Evolutionary conservation across 1,140 invertebrate species (phyloP).

Genomic region (Rhizoglyphus robini): DNA sequence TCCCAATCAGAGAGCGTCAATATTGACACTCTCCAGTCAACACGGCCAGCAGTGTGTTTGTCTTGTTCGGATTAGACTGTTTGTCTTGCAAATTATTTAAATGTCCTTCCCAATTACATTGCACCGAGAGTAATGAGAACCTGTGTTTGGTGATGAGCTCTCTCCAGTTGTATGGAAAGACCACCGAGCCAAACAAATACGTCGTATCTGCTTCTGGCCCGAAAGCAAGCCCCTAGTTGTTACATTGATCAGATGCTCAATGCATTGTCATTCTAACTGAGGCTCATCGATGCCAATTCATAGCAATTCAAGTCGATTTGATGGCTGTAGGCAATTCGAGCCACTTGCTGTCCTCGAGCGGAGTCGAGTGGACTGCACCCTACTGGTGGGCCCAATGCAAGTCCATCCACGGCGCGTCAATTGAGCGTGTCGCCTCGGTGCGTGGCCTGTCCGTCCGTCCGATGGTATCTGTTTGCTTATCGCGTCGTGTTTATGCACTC

Average conservation of each 20-base stretch:
- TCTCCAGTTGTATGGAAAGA: no score
- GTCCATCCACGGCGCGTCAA: background rate
- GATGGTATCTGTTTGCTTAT: slow-evolving; percentile 10
- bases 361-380: no score
- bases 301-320: background rate
- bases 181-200: no score
- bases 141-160: no score
- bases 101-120: slow-evolving; percentile 13
- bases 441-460: background rate
- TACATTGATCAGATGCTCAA: no score
- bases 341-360: no score
- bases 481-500: background rate
- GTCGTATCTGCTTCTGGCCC: no score
- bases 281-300: no score
- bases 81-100: slow-evolving; percentile 13
- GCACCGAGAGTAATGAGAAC: slow-evolving; percentile 3
- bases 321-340: no score
- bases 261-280: no score
- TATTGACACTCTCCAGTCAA: slow-evolving; percentile 4
- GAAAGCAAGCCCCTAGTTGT: no score
- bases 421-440: background rate
- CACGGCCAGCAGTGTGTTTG: background rate
- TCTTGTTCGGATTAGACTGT: slow-evolving; percentile 12
- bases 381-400: no score
- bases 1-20: slow-evolving; percentile 7